Conservation (phyloP, 53 echinoderm and acorn worm genomes). For the Echinometra lucunter region DNA sequence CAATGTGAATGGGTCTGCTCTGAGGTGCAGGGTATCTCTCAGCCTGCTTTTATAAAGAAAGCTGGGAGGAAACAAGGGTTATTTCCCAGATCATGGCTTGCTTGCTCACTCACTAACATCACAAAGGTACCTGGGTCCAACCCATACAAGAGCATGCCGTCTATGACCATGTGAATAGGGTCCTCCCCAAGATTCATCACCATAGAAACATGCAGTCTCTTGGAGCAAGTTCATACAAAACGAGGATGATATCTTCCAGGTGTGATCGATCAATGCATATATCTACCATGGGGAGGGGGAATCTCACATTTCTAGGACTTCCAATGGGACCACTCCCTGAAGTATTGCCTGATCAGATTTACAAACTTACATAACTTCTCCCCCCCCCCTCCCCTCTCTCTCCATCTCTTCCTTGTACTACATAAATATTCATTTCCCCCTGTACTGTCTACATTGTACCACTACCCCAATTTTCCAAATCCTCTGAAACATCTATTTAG, state of each 20-base stretch:
- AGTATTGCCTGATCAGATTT: background rate
- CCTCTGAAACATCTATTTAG: too few species aligned
- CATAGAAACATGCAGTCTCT: too few species aligned
- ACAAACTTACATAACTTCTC: background rate
- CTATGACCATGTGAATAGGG: too few species aligned
- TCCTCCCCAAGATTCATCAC: too few species aligned
- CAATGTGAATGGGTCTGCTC: background rate
- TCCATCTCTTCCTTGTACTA: background rate
- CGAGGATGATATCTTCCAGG: background rate
- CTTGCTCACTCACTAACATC: too few species aligned
- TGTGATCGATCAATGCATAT: background rate
- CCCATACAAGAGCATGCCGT: too few species aligned
- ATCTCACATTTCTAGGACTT: background rate
- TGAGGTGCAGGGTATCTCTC: too few species aligned
- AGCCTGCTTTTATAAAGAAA: too few species aligned
- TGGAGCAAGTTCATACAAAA: too few species aligned
- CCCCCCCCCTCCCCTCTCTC: background rate
- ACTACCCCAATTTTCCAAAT: background rate
- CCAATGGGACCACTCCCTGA: background rate
- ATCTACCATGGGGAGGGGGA: background rate
- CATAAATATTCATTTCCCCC: background rate
- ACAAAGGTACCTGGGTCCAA: too few species aligned
- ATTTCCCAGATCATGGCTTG: too few species aligned
- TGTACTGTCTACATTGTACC: background rate
- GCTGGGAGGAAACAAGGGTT: background rate